phyloP scores from a whole-genome alignment of 2,888 invertebrate species.

The Xestia ashworthii region DNA sequence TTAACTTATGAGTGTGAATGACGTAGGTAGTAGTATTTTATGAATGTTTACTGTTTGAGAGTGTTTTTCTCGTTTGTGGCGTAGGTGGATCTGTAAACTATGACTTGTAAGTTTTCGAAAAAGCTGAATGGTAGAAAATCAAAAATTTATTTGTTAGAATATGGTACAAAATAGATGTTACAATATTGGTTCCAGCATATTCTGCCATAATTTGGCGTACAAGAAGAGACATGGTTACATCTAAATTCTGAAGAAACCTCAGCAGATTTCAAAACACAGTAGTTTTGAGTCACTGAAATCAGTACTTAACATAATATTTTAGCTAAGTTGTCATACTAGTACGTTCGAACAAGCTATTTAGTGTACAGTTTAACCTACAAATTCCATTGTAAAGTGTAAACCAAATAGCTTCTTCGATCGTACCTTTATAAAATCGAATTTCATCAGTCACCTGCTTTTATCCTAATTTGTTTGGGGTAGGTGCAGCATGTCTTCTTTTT shows the following conservation, averaged over 20 bases:
- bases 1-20: neutral
- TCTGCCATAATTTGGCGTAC: too few relatives aligned
- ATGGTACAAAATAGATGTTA: too few relatives aligned
- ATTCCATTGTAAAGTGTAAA: too few relatives aligned
- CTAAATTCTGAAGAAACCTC: neutral
- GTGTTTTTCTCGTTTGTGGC: neutral
- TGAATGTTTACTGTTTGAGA: conserved; percentile 29
- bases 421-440: neutral
- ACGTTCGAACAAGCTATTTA: too few relatives aligned
- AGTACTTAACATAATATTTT: neutral
- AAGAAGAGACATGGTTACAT: neutral
- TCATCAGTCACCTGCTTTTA: too few relatives aligned
- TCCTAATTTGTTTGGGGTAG: too few relatives aligned
- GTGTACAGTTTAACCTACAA: too few relatives aligned
- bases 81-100: neutral
- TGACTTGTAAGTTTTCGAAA: neutral
- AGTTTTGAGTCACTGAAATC: neutral
- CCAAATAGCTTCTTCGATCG: too few relatives aligned
- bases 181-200: too few relatives aligned
- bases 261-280: neutral
- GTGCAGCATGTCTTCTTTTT: too few relatives aligned
- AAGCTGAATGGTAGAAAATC: neutral
- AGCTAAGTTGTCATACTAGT: neutral
- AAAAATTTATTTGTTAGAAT: too few relatives aligned
- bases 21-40: conserved; percentile 12